Percentiles rank a stretch among this genome's conserved stretches.
Conservation (phyloP, 1,140 invertebrate species). For the Muscidifurax raptorellus region DNA sequence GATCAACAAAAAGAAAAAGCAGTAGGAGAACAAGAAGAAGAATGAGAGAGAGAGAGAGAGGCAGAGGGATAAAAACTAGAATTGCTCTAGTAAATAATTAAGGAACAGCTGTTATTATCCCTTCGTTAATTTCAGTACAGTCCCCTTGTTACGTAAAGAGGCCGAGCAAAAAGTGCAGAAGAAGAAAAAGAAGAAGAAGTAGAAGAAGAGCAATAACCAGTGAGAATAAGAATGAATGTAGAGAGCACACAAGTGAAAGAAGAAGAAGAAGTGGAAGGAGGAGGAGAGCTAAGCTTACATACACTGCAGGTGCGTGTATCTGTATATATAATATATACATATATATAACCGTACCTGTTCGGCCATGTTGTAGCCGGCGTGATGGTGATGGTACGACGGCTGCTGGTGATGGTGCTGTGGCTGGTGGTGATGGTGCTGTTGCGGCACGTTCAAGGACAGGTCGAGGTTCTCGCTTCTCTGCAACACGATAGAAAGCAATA, state of each 20-base stretch:
- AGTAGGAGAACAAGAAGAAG: not conserved
- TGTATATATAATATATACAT: not conserved
- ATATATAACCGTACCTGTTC: conserved; percentile 79
- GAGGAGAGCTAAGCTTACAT: not conserved
- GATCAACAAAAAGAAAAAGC: not conserved
- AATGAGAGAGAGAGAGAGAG: not conserved
- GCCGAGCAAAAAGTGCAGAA: not conserved
- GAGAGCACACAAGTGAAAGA: not conserved
- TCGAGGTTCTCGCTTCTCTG: conserved; percentile 86
- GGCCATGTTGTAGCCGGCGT: conserved; percentile 83
- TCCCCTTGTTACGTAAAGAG: conserved; percentile 21
- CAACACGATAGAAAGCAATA: conserved; percentile 72
- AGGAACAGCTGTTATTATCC: conserved; percentile 36
- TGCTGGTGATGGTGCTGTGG: conserved; percentile 51
- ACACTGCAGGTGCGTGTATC: not conserved
- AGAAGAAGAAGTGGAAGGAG: not conserved
- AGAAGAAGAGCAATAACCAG: not conserved
- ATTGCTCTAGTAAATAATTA: conserved; percentile 46
- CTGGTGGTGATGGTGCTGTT: conserved; percentile 77
- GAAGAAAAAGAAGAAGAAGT: not conserved
- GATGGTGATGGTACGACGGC: conserved; percentile 55
- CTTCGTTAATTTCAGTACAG: conserved; percentile 40
- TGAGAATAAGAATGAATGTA: not conserved
- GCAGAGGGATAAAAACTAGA: conserved; percentile 31
- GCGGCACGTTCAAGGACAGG: conserved; percentile 82